Conservation (phyloP, 2,888 invertebrate genomes). For the Lepetodrilus schrolli region DNA sequence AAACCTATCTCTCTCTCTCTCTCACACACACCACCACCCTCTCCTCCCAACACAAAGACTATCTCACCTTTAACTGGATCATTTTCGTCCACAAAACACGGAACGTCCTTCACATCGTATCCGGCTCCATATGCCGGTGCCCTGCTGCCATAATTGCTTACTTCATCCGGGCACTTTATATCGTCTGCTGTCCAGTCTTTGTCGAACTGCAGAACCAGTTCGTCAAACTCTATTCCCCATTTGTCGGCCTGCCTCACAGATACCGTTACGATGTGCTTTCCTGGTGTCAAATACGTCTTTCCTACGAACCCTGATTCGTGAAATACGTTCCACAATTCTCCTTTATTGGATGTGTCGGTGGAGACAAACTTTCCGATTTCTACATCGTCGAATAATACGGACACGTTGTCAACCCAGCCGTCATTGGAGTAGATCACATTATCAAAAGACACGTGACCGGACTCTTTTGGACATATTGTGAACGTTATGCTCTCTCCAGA, state of each 20-base stretch:
- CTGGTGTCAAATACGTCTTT: not conserved
- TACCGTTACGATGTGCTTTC: not conserved
- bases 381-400: not conserved
- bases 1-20: too few relatives aligned
- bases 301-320: not conserved
- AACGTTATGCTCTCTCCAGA: not conserved
- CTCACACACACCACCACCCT: too few relatives aligned
- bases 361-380: not conserved
- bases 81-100: too few relatives aligned
- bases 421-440: not conserved
- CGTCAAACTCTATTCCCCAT: slow-evolving; percentile 1
- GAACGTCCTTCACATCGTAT: too few relatives aligned
- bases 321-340: not conserved
- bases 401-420: not conserved
- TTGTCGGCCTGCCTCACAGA: not conserved
- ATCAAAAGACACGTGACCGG: not conserved
- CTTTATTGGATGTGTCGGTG: not conserved
- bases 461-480: not conserved
- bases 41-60: too few relatives aligned
- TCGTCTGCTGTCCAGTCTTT: not conserved
- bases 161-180: too few relatives aligned
- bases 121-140: too few relatives aligned
- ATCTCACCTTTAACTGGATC: too few relatives aligned
- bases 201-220: not conserved
- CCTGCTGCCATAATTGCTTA: too few relatives aligned